Conservation (phyloP, 2,113 vertebrate species). For the Dicrurus megarhynchus region DNA sequence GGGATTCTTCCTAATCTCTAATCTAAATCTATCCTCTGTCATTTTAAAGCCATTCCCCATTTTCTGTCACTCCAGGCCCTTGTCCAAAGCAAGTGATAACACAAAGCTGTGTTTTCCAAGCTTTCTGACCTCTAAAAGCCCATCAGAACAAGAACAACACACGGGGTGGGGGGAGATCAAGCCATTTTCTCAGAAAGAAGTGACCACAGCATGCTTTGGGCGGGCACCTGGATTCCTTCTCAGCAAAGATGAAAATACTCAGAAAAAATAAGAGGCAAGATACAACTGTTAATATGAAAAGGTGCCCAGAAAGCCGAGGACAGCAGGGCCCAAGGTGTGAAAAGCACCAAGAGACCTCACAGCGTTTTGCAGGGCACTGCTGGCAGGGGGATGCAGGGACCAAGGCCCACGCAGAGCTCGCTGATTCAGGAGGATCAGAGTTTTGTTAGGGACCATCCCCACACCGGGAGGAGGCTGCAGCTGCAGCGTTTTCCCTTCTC, state of each 20-base stretch:
- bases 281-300: background rate
- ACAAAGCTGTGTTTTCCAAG: background rate
- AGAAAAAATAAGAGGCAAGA: background rate
- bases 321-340: background rate
- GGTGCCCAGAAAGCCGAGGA: background rate
- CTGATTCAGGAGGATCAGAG: accelerated
- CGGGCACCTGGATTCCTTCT: accelerated
- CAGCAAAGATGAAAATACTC: background rate
- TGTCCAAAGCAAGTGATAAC: background rate
- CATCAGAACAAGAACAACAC: background rate
- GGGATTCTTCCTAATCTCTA: background rate
- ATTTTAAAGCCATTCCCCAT: background rate
- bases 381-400: background rate
- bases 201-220: background rate
- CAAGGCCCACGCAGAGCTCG: background rate
- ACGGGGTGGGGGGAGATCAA: accelerated
- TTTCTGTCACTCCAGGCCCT: background rate
- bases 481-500: background rate
- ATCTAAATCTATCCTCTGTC: background rate
- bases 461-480: background rate
- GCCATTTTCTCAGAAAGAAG: background rate
- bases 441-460: background rate
- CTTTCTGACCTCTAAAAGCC: background rate
- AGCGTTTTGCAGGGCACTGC: background rate
- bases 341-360: background rate